These are phyloP conservation scores for Therioaphis trifolii DNA, from an alignment of 2,888 invertebrate genomes.

Conservation along the genomic window DNA sequence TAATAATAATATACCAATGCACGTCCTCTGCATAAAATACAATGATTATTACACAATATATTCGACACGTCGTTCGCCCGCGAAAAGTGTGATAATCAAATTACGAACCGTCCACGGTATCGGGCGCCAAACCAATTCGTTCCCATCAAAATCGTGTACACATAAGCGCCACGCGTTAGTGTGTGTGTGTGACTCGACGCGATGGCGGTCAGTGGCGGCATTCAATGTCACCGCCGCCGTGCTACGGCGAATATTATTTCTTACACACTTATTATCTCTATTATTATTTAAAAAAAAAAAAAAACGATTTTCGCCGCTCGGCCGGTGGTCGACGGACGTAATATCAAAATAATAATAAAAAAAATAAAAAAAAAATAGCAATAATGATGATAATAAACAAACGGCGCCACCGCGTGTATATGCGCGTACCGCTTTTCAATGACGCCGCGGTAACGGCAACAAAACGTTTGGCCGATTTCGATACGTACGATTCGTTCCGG, in stretches of 20 bases:
- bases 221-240: conserved; percentile 12
- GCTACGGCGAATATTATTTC: neutral
- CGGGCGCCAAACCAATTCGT: neutral
- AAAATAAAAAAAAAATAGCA: no score
- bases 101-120: neutral
- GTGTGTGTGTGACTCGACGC: neutral
- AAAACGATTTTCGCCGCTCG: conserved; percentile 30
- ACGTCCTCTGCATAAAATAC: no score
- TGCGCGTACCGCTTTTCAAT: neutral
- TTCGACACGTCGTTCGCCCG: neutral
- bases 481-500: conserved; percentile 22
- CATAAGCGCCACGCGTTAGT: no score
- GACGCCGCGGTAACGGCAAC: conserved; percentile 3
- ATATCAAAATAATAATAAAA: neutral
- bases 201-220: neutral
- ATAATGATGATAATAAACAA: no score
- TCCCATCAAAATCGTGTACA: neutral
- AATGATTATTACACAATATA: no score
- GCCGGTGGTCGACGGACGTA: neutral
- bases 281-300: no score
- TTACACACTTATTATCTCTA: conserved; percentile 31
- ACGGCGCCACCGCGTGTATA: no score
- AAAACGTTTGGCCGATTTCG: conserved; percentile 23
- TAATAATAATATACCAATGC: no score
- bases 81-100: conserved; percentile 32